Evolutionary conservation across 2,888 invertebrate species (phyloP), one percentile per base, ranked within the genome.

Genomic region (Philereme transversata): DNA sequence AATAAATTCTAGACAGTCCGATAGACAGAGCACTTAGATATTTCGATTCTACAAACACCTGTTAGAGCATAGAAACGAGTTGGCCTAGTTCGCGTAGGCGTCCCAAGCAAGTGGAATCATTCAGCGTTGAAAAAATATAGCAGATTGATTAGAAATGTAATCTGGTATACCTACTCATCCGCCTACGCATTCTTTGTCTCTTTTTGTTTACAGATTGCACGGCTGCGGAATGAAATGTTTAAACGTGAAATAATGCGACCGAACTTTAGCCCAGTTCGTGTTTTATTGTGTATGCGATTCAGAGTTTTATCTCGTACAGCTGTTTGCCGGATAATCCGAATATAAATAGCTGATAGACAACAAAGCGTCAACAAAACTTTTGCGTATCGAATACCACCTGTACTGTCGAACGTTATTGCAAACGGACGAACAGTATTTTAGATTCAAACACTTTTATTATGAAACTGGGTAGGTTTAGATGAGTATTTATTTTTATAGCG

Each of bases 271-370:
- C 80, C 83, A 78, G 83, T 81, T 82, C 79, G 76, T 83, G 81
- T 85, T 84, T 87, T 89, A 85, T 88, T 88, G 85, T 83, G 85
- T 82, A 82, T 76, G 81, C 81, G 83, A 82, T 84, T 77, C 79
- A 63, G 77, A 81, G 77, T 83, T 86, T 85, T 86, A 85, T 86
- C 79, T 78, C 84, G 76, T 91, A 89, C 82, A 92, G 91, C 79
- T 90, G 91, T 73, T 92, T 92, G 90, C 89, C 79, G 84, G 78
- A 85, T 88, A 85, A 86, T 81, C 67, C 71, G 78, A 65, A 69
- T 89, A 89, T 82, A 88, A 90, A 91, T 90, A 90, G 90, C 79
- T 59, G 72, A 82, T 83, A 83, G 78, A 88, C 82, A 87, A 87
- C 84, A 84, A 86, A 86, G 78, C 83, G 81, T 86, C 79, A 83